Evolutionary conservation across 1,140 invertebrate species (phyloP), one percentile per base, ranked within the genome.

Genomic region (Trichonephila clavipes): DNA sequence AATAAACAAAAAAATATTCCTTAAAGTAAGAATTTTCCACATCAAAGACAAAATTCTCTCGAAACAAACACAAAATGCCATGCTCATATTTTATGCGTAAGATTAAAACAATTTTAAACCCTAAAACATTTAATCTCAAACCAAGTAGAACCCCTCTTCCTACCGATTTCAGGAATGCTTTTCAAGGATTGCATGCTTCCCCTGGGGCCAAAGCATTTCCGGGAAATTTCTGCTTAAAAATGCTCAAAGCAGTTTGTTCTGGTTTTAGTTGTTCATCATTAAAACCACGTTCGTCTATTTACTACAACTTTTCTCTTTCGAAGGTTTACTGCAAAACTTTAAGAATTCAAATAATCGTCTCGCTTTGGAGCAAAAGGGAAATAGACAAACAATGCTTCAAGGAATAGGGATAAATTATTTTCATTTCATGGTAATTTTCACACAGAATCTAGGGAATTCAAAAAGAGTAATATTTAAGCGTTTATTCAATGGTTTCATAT

Each of bases 261-360:
- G 72, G 34, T 34, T 34, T 77, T 77, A 77, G 72, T 34, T 77
- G 72, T 77, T 77, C 28, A 77, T 77, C 72, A 77, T 77, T 77
- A 77, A 77, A 40, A 77, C 72, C 72, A 77, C 72, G 72, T 40
- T 19, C 18, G 24, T 18, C 10, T 18, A 28, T 77, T 77, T 77
- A 19, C 72, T 34, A 5, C 16, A 28, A 2, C 1, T 77, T 77
- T 77, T 40, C 72, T 34, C 14, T 19, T 24, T 28, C 14, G 18
- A 77, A 34, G 6, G 18, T 24, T 69, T 14, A 24, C n/a, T n/a
- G n/a, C 66, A 21, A 69, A 69, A 69, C n/a, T 69, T 12, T 24
- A 19, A 77, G 72, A 34, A 40, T 77, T 77, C 72, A 18, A 40
- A 77, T 34, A 69, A 77, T 0, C 28, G 18, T n/a, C 72, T 18